Evolutionary conservation across 2,888 invertebrate genomes (phyloP).

Genomic region (Hedya salicella): DNA sequence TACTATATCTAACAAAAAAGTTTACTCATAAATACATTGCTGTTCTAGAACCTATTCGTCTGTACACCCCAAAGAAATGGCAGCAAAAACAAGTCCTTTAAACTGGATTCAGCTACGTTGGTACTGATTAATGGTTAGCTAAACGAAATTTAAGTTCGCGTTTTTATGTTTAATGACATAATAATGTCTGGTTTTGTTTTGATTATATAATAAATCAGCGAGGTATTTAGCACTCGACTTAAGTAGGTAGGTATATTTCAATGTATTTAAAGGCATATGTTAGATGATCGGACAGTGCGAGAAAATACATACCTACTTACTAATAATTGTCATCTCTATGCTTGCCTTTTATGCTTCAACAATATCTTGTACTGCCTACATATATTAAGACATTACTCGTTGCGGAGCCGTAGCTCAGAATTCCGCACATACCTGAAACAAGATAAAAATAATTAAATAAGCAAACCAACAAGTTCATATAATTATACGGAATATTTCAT

Average conservation of each 20-base stretch:
- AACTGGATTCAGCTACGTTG: slow-evolving; percentile 16
- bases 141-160: slow-evolving; percentile 16
- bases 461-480: no score
- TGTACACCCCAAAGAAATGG: neutral
- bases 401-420: neutral
- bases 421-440: slow-evolving; percentile 27
- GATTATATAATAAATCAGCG: slow-evolving; percentile 13
- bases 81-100: slow-evolving; percentile 15
- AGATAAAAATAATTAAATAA: slow-evolving; percentile 1
- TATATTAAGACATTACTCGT: neutral
- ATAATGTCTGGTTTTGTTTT: slow-evolving; percentile 25
- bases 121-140: slow-evolving; percentile 28
- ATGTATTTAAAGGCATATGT: neutral
- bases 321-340: no score
- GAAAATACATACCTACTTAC: no score
- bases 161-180: slow-evolving; percentile 28
- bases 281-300: no score
- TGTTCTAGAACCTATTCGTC: neutral
- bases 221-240: slow-evolving; percentile 4
- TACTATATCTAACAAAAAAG: neutral
- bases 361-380: no score
- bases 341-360: no score
- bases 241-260: no score
- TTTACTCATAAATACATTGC: neutral
- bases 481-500: no score